A percentile compares a stretch with the other conserved stretches of the same genome.
These are phyloP conservation scores for Nanorana parkeri DNA, from an alignment of 2,113 vertebrate genomes.

Conservation along the genomic window DNA sequence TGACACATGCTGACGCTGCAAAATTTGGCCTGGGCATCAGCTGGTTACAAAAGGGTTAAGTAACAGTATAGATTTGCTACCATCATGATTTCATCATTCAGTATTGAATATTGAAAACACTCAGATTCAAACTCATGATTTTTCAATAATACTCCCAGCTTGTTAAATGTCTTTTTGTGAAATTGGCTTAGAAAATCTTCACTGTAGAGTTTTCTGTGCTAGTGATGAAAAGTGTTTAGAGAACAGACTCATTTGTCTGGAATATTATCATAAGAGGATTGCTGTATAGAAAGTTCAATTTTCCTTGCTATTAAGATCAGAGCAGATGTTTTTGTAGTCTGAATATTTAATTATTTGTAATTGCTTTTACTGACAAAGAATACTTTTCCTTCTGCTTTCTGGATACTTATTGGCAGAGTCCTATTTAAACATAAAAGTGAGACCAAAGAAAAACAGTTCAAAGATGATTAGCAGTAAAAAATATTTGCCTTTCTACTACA, in stretches of 20 bases:
- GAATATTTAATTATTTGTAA: constrained; percentile 25
- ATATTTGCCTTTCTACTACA: too few species aligned
- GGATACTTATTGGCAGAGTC: background rate
- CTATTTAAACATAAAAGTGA: too few species aligned
- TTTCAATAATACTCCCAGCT: too few species aligned
- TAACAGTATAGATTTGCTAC: too few species aligned
- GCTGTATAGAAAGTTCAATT: constrained; percentile 3
- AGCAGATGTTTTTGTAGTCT: constrained; percentile 22
- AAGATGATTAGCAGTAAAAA: too few species aligned
- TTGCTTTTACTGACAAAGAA: constrained; percentile 8
- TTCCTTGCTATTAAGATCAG: constrained; percentile 3
- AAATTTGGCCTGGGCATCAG: too few species aligned
- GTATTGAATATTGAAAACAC: too few species aligned
- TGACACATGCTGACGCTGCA: too few species aligned
- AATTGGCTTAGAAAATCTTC: background rate
- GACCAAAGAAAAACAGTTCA: too few species aligned
- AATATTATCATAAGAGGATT: constrained; percentile 20
- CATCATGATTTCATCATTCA: too few species aligned
- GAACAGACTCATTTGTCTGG: constrained; percentile 19
- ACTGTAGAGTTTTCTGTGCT: background rate
- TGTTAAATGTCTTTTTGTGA: background rate
- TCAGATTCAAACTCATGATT: too few species aligned
- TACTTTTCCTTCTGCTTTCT: background rate
- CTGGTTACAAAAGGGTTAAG: too few species aligned
- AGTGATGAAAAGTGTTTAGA: constrained; percentile 14